A percentile compares a stretch with the other conserved stretches of the same genome.
These are phyloP conservation scores for Lates japonicus DNA, from an alignment of 2,797 vertebrate species.

Conservation along the genomic window DNA sequence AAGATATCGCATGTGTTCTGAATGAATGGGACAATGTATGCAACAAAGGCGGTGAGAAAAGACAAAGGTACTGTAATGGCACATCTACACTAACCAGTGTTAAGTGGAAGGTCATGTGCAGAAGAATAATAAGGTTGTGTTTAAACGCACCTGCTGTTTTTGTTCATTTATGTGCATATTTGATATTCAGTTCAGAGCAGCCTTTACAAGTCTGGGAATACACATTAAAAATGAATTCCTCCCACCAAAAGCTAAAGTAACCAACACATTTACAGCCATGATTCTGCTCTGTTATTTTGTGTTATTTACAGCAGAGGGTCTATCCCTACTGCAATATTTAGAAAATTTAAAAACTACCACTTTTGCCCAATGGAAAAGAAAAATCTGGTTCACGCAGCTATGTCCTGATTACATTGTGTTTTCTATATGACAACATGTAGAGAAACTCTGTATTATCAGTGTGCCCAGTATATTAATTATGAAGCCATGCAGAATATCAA, in stretches of 20 bases:
- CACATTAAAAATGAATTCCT: not conserved
- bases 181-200: not conserved
- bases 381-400: not conserved
- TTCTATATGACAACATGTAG: not conserved
- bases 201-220: not conserved
- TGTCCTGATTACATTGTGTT: not conserved
- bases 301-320: not conserved
- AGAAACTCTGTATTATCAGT: not conserved
- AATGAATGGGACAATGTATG: not conserved
- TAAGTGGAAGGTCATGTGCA: not conserved
- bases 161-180: slow-evolving; percentile 12
- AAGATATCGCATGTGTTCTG: slow-evolving; percentile 19
- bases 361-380: not conserved
- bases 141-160: not conserved
- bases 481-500: not conserved
- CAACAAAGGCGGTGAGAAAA: not conserved
- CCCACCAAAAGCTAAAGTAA: not conserved
- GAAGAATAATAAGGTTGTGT: not conserved
- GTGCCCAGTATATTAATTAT: not conserved
- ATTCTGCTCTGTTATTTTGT: not conserved
- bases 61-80: not conserved
- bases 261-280: slow-evolving; percentile 5
- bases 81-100: not conserved
- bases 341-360: not conserved
- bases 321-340: not conserved